A percentile compares a stretch with the other conserved stretches of the same genome.
phyloP scores from a whole-genome alignment of 2,888 invertebrate species.

The Erpobdella octoculata region DNA sequence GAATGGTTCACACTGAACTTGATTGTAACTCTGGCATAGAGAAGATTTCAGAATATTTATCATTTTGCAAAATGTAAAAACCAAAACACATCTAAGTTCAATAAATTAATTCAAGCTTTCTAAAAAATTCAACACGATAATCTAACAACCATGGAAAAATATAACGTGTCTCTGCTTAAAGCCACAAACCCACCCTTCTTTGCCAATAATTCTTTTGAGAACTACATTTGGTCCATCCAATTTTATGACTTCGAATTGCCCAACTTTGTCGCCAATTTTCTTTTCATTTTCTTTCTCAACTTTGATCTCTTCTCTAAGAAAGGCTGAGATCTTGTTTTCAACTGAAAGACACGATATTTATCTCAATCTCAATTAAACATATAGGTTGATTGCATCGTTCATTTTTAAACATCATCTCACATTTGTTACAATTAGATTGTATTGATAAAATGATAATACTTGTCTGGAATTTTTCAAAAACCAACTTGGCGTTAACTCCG shows the following conservation, averaged over 20 bases:
- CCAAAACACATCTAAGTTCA: background rate
- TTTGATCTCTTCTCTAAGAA: conserved; percentile 83
- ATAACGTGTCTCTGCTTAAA: background rate
- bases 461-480: too few relatives aligned
- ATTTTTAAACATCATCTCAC: too few relatives aligned
- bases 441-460: too few relatives aligned
- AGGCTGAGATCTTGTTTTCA: conserved; percentile 65
- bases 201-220: conserved; percentile 56
- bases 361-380: too few relatives aligned
- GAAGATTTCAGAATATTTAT: too few relatives aligned
- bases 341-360: too few relatives aligned
- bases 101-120: background rate
- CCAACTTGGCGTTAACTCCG: too few relatives aligned
- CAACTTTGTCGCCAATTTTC: conserved; percentile 65
- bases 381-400: too few relatives aligned
- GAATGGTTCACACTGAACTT: conserved; percentile 89
- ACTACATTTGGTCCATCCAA: conserved; percentile 76
- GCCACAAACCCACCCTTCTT: conserved; percentile 60
- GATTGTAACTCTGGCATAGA: too few relatives aligned
- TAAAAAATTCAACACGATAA: background rate
- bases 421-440: too few relatives aligned
- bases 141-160: background rate
- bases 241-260: conserved; percentile 68
- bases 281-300: conserved; percentile 73
- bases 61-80: conserved; percentile 56